phyloP scores from a whole-genome alignment of 2,113 vertebrate species.

The Daphoenositta chrysoptera region DNA sequence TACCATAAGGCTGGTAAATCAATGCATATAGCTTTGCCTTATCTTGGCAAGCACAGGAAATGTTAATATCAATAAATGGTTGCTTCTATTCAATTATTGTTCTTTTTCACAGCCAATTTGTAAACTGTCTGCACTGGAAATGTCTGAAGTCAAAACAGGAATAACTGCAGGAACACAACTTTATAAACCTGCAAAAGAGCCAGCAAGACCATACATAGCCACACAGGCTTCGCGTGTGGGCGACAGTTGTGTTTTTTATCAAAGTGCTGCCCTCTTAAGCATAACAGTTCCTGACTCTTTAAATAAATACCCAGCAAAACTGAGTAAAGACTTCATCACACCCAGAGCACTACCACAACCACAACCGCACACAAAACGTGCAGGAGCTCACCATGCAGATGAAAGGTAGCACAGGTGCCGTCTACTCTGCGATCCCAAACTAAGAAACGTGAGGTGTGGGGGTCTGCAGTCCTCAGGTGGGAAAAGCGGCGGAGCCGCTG shows the following conservation, averaged over 20 bases:
- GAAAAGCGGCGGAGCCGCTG: fast-evolving
- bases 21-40: not conserved
- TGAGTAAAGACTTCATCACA: not conserved
- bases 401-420: fast-evolving
- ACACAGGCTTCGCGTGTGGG: not conserved
- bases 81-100: not conserved
- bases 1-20: not conserved
- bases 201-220: not conserved
- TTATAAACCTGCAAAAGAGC: not conserved
- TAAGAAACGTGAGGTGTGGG: fast-evolving
- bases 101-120: not conserved
- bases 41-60: not conserved
- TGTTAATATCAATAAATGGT: not conserved
- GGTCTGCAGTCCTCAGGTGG: fast-evolving
- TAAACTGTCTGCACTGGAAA: conserved; percentile 15
- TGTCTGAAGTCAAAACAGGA: conserved; percentile 37
- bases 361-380: fast-evolving
- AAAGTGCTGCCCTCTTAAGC: not conserved
- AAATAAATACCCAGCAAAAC: not conserved
- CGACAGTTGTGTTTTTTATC: not conserved
- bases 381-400: not conserved
- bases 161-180: not conserved
- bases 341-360: not conserved
- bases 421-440: not conserved
- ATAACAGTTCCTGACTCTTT: not conserved